A percentile compares a stretch with the other conserved stretches of the same genome.
phyloP scores from a whole-genome alignment of 2,113 vertebrate species.

The Dicerorhinus sumatrensis region DNA sequence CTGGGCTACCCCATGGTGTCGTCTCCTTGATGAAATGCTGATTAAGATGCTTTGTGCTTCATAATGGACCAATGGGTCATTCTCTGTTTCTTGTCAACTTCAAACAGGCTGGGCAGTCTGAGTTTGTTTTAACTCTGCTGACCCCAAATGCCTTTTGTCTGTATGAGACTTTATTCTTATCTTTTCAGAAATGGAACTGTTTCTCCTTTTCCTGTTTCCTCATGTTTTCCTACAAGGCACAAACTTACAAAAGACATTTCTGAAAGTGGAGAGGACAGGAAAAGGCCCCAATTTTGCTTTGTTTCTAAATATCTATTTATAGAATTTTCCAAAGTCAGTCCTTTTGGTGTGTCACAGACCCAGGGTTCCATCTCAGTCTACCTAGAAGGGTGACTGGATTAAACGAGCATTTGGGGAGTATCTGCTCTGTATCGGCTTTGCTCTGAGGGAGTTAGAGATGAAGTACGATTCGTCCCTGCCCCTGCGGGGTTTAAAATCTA shows the following conservation, averaged over 20 bases:
- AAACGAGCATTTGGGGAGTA: conserved; percentile 1
- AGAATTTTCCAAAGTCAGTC: conserved; percentile 26
- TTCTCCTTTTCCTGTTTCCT: conserved; percentile 69
- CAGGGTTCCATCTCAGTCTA: not conserved
- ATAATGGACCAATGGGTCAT: not conserved
- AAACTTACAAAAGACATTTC: conserved; percentile 33
- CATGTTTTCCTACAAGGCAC: conserved; percentile 40
- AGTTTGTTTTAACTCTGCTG: conserved; percentile 78
- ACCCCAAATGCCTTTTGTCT: conserved; percentile 61
- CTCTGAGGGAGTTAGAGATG: not conserved
- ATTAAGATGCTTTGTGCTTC: conserved; percentile 57
- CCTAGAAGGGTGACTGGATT: not conserved
- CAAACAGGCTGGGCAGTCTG: conserved; percentile 36
- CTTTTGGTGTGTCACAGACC: not conserved
- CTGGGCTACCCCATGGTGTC: conserved; percentile 8
- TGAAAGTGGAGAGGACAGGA: conserved; percentile 32
- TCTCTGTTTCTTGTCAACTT: conserved; percentile 84
- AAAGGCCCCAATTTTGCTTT: conserved; percentile 39
- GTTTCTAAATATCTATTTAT: conserved; percentile 52
- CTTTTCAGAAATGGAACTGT: conserved; percentile 63
- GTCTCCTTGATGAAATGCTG: conserved; percentile 64
- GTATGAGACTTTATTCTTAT: conserved; percentile 80
- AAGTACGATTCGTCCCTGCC: conserved; percentile 44
- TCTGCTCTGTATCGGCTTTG: conserved; percentile 48
- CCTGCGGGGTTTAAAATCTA: conserved; percentile 68